Evolutionary conservation across 2,797 vertebrate species (phyloP).

Genomic region (Ambastaia sidthimunki): DNA sequence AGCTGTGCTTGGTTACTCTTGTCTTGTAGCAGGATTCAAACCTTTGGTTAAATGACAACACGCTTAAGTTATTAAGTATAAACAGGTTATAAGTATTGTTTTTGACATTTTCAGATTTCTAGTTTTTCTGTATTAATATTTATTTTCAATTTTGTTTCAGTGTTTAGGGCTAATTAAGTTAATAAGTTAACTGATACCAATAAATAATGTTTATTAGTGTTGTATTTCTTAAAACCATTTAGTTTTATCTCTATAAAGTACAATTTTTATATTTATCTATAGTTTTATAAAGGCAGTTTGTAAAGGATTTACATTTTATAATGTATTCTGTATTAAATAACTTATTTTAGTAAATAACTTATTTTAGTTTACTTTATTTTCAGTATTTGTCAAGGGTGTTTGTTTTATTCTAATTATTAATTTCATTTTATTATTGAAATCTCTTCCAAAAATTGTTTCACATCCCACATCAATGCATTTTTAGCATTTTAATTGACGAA

Average conservation of each 20-base stretch:
- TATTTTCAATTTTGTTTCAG: background rate
- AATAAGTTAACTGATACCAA: no score
- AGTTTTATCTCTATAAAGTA: background rate
- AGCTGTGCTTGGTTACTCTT: conserved; percentile 10
- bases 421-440: no score
- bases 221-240: no score
- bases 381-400: background rate
- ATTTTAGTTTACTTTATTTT: no score
- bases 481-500: background rate
- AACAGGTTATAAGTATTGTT: no score
- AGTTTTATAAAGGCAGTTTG: background rate
- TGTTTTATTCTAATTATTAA: no score
- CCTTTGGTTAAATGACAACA: background rate
- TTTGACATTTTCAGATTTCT: no score
- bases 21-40: background rate
- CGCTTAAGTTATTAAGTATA: background rate
- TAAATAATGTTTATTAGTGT: no score
- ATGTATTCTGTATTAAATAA: background rate
- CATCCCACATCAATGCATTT: no score
- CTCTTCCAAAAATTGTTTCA: no score
- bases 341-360: no score
- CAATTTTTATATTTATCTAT: background rate
- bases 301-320: background rate
- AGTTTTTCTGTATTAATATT: background rate
- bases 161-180: no score